phyloP scores from a whole-genome alignment of 2,113 vertebrate genomes.

The Leuciscus idus region DNA sequence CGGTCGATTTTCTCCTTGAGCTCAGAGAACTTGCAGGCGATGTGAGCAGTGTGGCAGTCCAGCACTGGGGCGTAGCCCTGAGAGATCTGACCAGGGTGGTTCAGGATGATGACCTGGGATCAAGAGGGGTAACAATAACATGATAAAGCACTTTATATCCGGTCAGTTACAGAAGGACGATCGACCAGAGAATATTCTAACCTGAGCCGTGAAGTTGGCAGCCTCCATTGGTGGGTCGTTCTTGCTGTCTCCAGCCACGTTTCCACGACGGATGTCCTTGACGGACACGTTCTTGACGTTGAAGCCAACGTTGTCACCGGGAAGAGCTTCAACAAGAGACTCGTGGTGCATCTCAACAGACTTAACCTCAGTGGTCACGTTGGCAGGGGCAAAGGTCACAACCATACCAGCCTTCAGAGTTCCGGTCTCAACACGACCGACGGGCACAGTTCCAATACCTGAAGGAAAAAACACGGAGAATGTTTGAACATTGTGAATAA shows the following conservation, averaged over 20 bases:
- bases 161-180: neutral
- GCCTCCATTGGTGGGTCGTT: constrained; percentile 77
- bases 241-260: constrained; percentile 82
- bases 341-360: constrained; percentile 85
- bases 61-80: constrained; percentile 79
- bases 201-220: constrained; percentile 78
- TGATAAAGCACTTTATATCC: neutral
- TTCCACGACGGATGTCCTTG: constrained; percentile 81
- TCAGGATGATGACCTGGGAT: constrained; percentile 82
- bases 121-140: neutral
- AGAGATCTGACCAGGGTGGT: constrained; percentile 77
- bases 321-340: constrained; percentile 74
- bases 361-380: constrained; percentile 82
- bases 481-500: neutral
- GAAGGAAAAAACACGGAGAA: neutral
- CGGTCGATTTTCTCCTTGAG: constrained; percentile 82
- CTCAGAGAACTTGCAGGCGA: constrained; percentile 80
- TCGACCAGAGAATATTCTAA: constrained; percentile 42
- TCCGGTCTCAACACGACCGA: constrained; percentile 81
- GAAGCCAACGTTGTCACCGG: constrained; percentile 82
- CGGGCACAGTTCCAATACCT: constrained; percentile 83
- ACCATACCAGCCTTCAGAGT: constrained; percentile 80
- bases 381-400: constrained; percentile 81
- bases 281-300: constrained; percentile 82
- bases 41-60: constrained; percentile 79